phyloP scores from a whole-genome alignment of 1,140 invertebrate species.

The Dendroctonus valens region DNA sequence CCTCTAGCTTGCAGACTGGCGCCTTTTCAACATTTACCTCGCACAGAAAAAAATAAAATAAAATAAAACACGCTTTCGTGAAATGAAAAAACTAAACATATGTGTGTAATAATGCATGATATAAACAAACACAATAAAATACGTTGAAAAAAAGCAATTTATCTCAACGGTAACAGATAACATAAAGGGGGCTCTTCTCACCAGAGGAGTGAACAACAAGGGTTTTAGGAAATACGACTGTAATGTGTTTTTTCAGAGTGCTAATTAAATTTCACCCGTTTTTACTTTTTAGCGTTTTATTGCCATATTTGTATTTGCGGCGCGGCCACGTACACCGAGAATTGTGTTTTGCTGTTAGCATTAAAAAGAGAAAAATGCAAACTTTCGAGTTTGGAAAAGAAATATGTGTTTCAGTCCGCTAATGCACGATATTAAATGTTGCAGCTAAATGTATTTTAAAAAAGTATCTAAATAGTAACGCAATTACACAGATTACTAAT shows the following conservation, averaged over 20 bases:
- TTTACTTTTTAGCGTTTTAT: slow-evolving; percentile 5
- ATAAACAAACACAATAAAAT: too few relatives aligned
- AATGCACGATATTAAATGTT: too few relatives aligned
- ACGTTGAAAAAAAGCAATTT: neutral
- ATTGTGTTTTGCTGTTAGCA: neutral
- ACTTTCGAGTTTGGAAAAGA: too few relatives aligned
- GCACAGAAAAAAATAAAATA: too few relatives aligned
- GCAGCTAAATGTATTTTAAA: too few relatives aligned
- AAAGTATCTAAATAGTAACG: too few relatives aligned
- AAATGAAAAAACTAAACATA: too few relatives aligned
- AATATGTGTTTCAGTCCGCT: too few relatives aligned
- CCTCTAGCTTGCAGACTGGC: too few relatives aligned
- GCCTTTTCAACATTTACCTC: too few relatives aligned
- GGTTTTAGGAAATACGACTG: neutral
- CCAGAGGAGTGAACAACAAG: neutral
- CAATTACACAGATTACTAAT: neutral
- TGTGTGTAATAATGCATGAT: too few relatives aligned
- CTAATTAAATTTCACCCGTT: slow-evolving; percentile 8
- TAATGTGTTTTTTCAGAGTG: slow-evolving; percentile 1
- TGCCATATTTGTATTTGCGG: neutral
- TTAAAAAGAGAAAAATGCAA: neutral
- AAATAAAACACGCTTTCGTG: too few relatives aligned
- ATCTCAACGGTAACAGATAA: neutral
- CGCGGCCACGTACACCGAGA: neutral
- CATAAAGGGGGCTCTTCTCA: neutral